Conservation (phyloP, 1,140 invertebrate genomes). For the Teleopsis dalmanni region DNA sequence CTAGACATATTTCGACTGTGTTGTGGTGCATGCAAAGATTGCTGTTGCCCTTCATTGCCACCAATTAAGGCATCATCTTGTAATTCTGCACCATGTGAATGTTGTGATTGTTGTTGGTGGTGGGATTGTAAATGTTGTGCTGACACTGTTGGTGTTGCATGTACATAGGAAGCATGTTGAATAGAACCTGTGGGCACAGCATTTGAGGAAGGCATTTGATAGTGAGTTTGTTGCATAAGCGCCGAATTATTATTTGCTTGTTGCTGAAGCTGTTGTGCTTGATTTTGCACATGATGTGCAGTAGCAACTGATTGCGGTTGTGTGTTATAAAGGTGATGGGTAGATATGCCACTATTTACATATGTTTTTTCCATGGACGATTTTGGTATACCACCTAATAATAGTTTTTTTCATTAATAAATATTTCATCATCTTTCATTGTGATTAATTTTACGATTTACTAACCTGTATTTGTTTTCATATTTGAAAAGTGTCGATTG, state of each 20-base stretch:
- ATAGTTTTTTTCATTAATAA: background rate
- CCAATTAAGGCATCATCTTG: constrained; percentile 11
- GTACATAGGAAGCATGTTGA: constrained; percentile 30
- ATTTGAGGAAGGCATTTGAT: constrained; percentile 38
- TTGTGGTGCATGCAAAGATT: constrained; percentile 9
- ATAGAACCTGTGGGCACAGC: constrained; percentile 16
- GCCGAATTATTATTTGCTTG: constrained; percentile 25
- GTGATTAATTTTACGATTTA: too few relatives aligned
- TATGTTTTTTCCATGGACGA: constrained; percentile 34
- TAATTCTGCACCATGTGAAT: constrained; percentile 17
- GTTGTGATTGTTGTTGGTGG: constrained; percentile 11
- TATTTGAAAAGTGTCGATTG: constrained; percentile 25
- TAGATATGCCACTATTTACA: constrained; percentile 15
- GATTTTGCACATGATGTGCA: constrained; percentile 22
- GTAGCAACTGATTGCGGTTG: constrained; percentile 25
- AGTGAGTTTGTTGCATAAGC: constrained; percentile 27
- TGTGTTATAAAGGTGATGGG: constrained; percentile 30
- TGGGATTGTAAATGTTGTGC: constrained; percentile 23
- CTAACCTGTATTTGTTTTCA: constrained; percentile 25
- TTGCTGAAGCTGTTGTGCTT: constrained; percentile 29
- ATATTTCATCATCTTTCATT: background rate
- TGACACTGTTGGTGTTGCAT: constrained; percentile 17
- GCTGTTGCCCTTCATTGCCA: constrained; percentile 6
- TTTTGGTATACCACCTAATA: constrained; percentile 31
- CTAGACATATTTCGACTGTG: constrained; percentile 8